Percentiles rank a stretch among this genome's conserved stretches.
These are phyloP conservation scores for Portunus trituberculatus DNA, from an alignment of 1,140 invertebrate genomes.

Conservation along the genomic window DNA sequence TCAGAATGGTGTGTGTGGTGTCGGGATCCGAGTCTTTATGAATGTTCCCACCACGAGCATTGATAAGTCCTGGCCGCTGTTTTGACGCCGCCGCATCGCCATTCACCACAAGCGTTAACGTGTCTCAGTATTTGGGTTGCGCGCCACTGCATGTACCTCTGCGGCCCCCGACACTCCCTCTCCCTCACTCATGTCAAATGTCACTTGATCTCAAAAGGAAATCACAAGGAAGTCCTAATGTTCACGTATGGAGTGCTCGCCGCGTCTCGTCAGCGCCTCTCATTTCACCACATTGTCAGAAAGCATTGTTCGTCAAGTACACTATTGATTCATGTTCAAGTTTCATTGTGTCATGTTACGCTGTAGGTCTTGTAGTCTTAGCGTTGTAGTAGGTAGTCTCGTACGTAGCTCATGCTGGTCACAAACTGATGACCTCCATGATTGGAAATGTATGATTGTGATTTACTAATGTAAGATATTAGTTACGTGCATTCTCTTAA, in stretches of 20 bases:
- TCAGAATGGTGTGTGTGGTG: neutral
- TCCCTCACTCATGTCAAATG: neutral
- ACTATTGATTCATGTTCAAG: neutral
- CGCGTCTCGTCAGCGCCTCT: neutral
- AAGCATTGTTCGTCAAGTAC: neutral
- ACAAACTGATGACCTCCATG: neutral
- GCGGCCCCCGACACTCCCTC: neutral
- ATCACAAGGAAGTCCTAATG: neutral
- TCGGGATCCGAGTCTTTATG: neutral
- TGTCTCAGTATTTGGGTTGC: neutral
- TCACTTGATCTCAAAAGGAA: constrained; percentile 22
- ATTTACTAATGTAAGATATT: constrained; percentile 23
- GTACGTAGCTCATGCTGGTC: neutral
- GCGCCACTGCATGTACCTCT: neutral
- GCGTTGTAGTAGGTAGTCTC: too few relatives aligned
- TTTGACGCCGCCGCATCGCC: too few relatives aligned
- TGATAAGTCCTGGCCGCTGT: neutral
- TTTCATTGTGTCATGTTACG: neutral
- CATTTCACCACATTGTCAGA: neutral
- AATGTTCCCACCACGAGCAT: neutral
- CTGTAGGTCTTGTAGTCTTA: neutral
- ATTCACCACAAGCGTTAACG: neutral
- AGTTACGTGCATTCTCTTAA: neutral
- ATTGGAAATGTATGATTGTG: constrained; percentile 14
- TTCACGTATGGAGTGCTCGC: neutral